Evolutionary conservation across 1,140 invertebrate genomes (phyloP).

Genomic region (Danaus melanippus): DNA sequence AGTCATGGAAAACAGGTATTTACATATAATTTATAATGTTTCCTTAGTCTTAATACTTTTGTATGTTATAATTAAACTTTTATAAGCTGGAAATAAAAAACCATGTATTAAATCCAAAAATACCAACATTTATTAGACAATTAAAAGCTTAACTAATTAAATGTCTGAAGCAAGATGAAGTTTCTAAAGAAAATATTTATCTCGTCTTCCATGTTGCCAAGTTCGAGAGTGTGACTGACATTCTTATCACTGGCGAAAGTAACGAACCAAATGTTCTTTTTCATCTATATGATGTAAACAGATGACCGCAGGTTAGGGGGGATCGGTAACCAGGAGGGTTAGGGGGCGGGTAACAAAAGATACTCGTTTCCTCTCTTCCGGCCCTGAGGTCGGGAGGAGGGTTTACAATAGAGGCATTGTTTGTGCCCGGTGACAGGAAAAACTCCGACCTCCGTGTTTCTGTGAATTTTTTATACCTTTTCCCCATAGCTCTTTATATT

Average conservation of each 20-base stretch:
- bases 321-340: conserved; percentile 44
- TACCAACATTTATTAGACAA: too few relatives aligned
- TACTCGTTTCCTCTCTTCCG: conserved; percentile 63
- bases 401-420: conserved; percentile 64
- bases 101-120: too few relatives aligned
- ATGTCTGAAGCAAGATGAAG: too few relatives aligned
- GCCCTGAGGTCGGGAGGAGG: conserved; percentile 27
- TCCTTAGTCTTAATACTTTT: too few relatives aligned
- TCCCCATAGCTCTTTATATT: conserved; percentile 49
- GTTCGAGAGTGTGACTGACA: conserved; percentile 11
- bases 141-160: too few relatives aligned
- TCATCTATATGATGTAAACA: conserved; percentile 59
- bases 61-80: too few relatives aligned
- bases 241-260: conserved; percentile 18
- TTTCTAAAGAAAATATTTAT: too few relatives aligned
- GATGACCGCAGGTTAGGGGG: conserved; percentile 67
- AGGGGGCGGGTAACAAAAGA: conserved; percentile 61
- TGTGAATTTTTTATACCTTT: conserved; percentile 68
- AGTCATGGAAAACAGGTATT: too few relatives aligned
- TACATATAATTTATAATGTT: too few relatives aligned
- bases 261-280: conserved; percentile 45
- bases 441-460: conserved; percentile 70
- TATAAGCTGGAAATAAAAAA: too few relatives aligned
- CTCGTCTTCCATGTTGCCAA: neutral
- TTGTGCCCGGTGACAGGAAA: conserved; percentile 70